Evolutionary conservation across 92 coral and sea anemone genomes (phyloP).

Genomic region (Blastomussa wellsi): DNA sequence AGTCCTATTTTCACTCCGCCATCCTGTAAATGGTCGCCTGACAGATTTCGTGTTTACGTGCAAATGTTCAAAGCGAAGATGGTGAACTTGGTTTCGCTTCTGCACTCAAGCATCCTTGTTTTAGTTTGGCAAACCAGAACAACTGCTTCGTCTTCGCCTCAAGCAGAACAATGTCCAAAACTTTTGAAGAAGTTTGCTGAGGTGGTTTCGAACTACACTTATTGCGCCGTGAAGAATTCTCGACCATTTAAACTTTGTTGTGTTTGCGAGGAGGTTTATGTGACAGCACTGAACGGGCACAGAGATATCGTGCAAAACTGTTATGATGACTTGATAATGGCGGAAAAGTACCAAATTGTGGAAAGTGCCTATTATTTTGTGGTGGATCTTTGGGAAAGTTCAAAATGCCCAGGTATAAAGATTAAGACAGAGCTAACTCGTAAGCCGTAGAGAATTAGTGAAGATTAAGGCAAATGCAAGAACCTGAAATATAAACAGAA

Average conservation of each 20-base stretch:
- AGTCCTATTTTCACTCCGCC: not conserved
- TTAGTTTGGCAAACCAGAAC: constrained; percentile 9
- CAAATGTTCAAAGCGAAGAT: not conserved
- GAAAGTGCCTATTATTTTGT: constrained; percentile 53
- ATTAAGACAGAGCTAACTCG: too few relatives aligned
- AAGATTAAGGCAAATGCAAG: too few relatives aligned
- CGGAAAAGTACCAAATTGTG: constrained; percentile 66
- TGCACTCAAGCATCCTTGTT: not conserved
- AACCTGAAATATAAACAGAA: too few relatives aligned
- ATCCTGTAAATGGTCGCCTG: not conserved
- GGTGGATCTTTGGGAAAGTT: constrained; percentile 54
- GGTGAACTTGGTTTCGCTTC: not conserved
- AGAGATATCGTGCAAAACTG: constrained; percentile 12
- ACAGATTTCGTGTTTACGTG: not conserved
- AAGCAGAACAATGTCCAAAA: not conserved
- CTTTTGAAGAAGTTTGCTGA: constrained; percentile 46
- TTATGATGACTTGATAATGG: constrained; percentile 27
- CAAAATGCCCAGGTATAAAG: constrained; percentile 53
- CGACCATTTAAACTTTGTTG: constrained; percentile 71
- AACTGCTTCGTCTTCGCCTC: not conserved
- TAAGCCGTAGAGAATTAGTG: too few relatives aligned
- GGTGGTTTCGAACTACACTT: constrained; percentile 58
- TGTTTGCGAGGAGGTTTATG: constrained; percentile 38
- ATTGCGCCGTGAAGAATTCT: constrained; percentile 62
- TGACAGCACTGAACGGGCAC: constrained; percentile 6